phyloP scores from a whole-genome alignment of 2,113 vertebrate genomes.

The Spea bombifrons region DNA sequence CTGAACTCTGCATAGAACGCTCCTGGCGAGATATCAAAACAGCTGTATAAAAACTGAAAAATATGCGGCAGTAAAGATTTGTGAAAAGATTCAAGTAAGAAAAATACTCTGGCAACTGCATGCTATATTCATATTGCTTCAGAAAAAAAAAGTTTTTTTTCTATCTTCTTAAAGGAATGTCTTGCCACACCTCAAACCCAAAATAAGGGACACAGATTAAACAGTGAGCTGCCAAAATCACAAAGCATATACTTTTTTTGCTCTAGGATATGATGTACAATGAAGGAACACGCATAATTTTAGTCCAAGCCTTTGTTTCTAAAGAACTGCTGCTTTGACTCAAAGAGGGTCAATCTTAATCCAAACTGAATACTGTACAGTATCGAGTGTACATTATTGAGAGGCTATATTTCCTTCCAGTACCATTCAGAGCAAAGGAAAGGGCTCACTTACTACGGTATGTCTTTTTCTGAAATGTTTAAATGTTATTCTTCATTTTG shows the following conservation, averaged over 20 bases:
- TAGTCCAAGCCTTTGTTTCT: slow-evolving; percentile 56
- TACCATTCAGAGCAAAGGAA: slow-evolving; percentile 53
- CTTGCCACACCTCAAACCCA: slow-evolving; percentile 64
- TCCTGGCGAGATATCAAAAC: no score
- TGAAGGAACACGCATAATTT: slow-evolving; percentile 58
- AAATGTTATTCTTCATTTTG: no score
- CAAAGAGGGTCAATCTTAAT: slow-evolving; percentile 50
- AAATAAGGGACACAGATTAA: slow-evolving; percentile 60
- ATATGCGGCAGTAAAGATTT: no score
- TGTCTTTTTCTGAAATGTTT: slow-evolving; percentile 8
- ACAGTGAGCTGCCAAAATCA: slow-evolving; percentile 64
- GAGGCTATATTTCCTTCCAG: slow-evolving; percentile 54
- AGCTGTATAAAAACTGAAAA: no score
- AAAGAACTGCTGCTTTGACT: slow-evolving; percentile 59
- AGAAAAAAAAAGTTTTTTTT: slow-evolving; percentile 56
- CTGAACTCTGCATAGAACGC: no score
- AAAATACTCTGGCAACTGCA: slow-evolving; percentile 54
- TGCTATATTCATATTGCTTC: slow-evolving; percentile 58
- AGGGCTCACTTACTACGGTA: slow-evolving; percentile 64
- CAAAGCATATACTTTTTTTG: slow-evolving; percentile 62
- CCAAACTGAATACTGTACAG: slow-evolving; percentile 56
- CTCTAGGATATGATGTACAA: slow-evolving; percentile 59
- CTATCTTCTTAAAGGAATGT: slow-evolving; percentile 64
- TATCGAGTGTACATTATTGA: slow-evolving; percentile 50
- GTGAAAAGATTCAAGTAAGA: background rate